These are phyloP conservation scores for Lysandra bellargus DNA, from an alignment of 2,888 invertebrate species.

Conservation along the genomic window DNA sequence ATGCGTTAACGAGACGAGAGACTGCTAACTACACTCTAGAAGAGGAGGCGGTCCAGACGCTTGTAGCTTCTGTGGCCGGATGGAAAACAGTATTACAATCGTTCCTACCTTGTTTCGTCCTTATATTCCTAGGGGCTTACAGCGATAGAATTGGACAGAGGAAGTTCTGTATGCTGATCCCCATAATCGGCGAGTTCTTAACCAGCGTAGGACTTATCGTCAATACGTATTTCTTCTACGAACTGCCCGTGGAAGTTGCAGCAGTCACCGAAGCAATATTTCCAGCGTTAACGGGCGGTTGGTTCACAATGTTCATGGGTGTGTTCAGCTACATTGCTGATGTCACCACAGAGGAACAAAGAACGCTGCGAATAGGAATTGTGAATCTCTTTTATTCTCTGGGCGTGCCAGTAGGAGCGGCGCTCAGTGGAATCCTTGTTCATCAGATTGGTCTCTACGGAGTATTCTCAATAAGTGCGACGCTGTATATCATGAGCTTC, in stretches of 20 bases:
- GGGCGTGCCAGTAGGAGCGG: conserved; percentile 94
- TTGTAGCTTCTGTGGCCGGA: conserved; percentile 90
- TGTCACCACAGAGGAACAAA: conserved; percentile 89
- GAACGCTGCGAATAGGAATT: conserved; percentile 92
- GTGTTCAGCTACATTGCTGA: conserved; percentile 94
- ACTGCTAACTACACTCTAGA: conserved; percentile 82
- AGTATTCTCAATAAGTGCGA: conserved; percentile 88
- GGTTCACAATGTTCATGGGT: conserved; percentile 95
- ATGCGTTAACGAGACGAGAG: conserved; percentile 86
- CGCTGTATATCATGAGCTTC: conserved; percentile 87
- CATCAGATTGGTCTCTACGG: conserved; percentile 90
- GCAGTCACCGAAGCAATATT: conserved; percentile 90
- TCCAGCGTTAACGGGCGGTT: conserved; percentile 90
- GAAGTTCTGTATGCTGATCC: conserved; percentile 91
- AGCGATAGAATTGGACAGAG: conserved; percentile 85
- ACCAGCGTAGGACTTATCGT: conserved; percentile 88
- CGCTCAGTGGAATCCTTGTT: conserved; percentile 89
- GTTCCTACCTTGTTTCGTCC: conserved; percentile 87
- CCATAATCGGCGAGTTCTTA: conserved; percentile 89
- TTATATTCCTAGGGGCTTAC: conserved; percentile 91
- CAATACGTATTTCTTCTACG: conserved; percentile 89
- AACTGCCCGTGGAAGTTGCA: conserved; percentile 89
- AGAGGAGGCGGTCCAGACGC: conserved; percentile 84
- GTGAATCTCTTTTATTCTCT: conserved; percentile 94
- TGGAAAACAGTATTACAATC: conserved; percentile 94